Evolutionary conservation across 2,113 vertebrate genomes (phyloP).

Genomic region (Sitta europaea): DNA sequence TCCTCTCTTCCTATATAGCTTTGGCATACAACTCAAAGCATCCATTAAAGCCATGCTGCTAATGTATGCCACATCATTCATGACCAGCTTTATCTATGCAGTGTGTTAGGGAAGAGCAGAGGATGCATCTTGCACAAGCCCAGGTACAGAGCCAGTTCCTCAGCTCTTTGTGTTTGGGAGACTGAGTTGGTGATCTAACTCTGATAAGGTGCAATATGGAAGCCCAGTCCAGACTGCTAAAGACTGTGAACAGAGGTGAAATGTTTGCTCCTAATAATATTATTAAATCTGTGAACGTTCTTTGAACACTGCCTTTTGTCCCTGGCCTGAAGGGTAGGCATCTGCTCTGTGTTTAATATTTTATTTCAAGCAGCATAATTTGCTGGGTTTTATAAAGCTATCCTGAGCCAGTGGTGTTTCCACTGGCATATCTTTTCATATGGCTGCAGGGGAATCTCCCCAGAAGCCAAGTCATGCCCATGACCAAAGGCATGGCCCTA

Average conservation of each 20-base stretch:
- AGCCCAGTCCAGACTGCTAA: background rate
- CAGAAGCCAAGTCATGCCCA: background rate
- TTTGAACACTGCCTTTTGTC: background rate
- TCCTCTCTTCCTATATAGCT: background rate
- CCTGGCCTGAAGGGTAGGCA: background rate
- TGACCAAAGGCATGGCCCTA: background rate
- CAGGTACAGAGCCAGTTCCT: background rate
- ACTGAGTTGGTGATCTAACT: background rate
- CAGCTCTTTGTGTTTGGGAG: background rate
- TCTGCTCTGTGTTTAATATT: background rate
- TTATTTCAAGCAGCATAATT: background rate
- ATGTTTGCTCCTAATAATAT: background rate
- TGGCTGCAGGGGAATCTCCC: background rate
- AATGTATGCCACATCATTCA: background rate
- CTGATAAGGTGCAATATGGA: background rate
- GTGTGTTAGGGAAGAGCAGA: background rate
- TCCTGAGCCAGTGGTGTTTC: background rate
- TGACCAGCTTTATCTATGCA: background rate
- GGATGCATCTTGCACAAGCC: background rate
- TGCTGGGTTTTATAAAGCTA: background rate
- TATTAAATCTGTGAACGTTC: background rate
- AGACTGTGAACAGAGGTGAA: background rate
- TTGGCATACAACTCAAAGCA: background rate
- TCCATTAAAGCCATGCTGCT: background rate
- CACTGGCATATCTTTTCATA: background rate